phyloP scores from a whole-genome alignment of 2,113 vertebrate genomes.

The Pogonocichla stellata region DNA sequence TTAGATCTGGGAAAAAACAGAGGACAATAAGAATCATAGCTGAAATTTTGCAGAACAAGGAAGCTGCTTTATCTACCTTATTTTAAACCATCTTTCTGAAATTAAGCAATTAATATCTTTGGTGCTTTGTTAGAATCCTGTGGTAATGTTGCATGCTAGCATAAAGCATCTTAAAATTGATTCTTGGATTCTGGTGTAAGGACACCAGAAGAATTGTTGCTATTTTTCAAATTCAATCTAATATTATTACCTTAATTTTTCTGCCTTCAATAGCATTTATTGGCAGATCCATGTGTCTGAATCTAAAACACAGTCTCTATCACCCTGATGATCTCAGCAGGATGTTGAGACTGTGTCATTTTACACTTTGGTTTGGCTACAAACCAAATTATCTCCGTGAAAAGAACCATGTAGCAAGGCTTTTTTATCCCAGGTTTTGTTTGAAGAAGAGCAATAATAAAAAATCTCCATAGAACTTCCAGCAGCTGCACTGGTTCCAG shows the following conservation, averaged over 20 bases:
- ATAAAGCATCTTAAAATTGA: neutral
- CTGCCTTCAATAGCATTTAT: neutral
- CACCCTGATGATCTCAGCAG: neutral
- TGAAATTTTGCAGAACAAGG: neutral
- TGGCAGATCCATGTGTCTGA: neutral
- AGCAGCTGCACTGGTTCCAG: neutral
- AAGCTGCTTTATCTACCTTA: neutral
- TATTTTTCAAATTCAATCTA: neutral
- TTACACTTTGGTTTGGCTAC: neutral
- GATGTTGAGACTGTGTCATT: neutral
- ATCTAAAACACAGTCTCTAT: neutral
- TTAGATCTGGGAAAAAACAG: neutral
- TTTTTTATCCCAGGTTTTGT: neutral
- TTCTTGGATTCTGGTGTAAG: neutral
- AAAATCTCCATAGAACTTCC: neutral
- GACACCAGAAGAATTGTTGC: neutral
- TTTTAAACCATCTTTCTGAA: neutral
- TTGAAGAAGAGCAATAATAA: neutral
- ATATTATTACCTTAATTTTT: neutral
- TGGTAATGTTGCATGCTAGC: neutral
- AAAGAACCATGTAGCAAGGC: neutral
- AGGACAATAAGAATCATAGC: rapidly evolving
- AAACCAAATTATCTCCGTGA: neutral
- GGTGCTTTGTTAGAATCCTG: neutral
- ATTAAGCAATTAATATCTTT: neutral